Conservation (phyloP, 2,797 vertebrate genomes). For the Tragopan temminckii region DNA sequence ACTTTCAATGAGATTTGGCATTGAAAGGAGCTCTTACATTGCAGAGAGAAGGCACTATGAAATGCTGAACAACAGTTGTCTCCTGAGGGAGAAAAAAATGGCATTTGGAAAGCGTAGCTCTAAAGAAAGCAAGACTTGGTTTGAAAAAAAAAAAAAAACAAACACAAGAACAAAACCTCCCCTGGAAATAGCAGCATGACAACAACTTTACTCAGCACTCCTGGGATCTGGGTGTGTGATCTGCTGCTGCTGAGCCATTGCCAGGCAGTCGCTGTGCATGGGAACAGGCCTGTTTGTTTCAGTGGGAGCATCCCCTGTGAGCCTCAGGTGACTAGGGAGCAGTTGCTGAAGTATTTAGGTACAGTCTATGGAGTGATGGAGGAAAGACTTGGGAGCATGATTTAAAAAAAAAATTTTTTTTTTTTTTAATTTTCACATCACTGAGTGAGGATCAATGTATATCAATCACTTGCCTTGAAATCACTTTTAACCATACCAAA, state of each 20-base stretch:
- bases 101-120: not conserved
- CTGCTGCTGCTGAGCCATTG: not conserved
- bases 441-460: not conserved
- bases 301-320: not conserved
- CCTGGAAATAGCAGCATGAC: not conserved
- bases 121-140: not conserved
- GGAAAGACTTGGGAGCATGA: not conserved
- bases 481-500: not conserved
- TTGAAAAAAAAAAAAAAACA: not conserved
- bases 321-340: not conserved
- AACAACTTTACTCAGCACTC: not conserved
- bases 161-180: not conserved
- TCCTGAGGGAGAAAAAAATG: fast-evolving
- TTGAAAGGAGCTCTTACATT: not conserved
- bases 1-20: fast-evolving
- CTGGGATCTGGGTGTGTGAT: not conserved
- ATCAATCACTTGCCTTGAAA: not conserved
- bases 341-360: not conserved
- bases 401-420: not conserved
- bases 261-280: fast-evolving
- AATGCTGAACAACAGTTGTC: not conserved
- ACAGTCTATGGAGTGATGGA: fast-evolving
- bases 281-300: not conserved
- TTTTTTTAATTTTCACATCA: not conserved
- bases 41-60: not conserved